Base-by-base conservation (phyloP, 2,888 invertebrate species). In the Metopia argyrocephala region DNA sequence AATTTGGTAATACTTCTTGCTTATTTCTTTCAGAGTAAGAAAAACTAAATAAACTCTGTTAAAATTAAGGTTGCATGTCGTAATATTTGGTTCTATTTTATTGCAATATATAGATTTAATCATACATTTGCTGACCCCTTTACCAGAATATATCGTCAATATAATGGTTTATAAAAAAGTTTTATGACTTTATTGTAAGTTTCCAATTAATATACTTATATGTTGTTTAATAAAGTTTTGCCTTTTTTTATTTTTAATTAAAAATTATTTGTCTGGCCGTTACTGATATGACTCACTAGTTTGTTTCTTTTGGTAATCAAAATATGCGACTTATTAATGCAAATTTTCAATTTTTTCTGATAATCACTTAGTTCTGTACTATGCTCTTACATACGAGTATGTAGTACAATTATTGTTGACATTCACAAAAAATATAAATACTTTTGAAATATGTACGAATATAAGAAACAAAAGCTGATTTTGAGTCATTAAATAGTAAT, bases 401-500 rank as follows among this genome's bases (percentile, higher is more conserved):
- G 7, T 38, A 0, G 9, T 0, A 38, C 15, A 38, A 38, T 38
- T 15, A 38, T 38, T 38, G 38, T 38, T 12, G 3, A 3, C 12
- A 12, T 38, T 38, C 38, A 1, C 31, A 31, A 12, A 5, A 31
- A 5, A 31, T 9, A 31, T 9, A 31, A 4, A 31, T 3, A 12
- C 38, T 38, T 12, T 38, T 38, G 12, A 38, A 15, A 3, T 38
- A 12, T 38, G 9, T 9, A 38, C n/a, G n/a, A n/a, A n/a, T n/a
- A 38, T 38, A 38, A 38, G 38, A 38, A 38, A 38, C 38, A 38
- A 38, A 38, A 38, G 38, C 38, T 38, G 15, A 38, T 21, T 61
- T 70, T 78, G 65, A 78, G 65, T 61, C 78, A 81, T 61, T 74
- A 54, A 81, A 65, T 48, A 74, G 23, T 65, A 81, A 74, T 81